A percentile compares a stretch with the other conserved stretches of the same genome.
Conservation (phyloP, 2,113 vertebrate genomes). For the Miniopterus natalensis region DNA sequence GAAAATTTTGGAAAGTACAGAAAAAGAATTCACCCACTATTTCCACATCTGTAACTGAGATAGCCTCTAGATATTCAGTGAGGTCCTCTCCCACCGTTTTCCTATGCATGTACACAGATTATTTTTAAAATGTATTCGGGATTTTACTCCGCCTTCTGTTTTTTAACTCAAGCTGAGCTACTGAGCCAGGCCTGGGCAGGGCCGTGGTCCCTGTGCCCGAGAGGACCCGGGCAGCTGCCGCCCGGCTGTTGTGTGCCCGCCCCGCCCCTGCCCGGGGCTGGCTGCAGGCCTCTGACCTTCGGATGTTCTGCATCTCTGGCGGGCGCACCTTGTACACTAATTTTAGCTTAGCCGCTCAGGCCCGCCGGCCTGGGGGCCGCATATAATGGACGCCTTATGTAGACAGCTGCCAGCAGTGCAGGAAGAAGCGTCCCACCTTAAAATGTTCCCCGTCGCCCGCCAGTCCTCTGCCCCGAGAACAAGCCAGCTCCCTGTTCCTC, state of each 20-base stretch:
- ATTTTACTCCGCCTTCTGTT: conserved; percentile 2
- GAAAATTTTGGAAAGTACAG: background rate
- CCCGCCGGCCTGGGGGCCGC: conserved; percentile 67
- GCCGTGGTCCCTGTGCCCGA: background rate
- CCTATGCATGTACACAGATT: background rate
- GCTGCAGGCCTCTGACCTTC: conserved; percentile 55
- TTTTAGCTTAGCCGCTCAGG: conserved; percentile 84
- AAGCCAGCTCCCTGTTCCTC: conserved; percentile 86
- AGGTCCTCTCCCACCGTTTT: background rate
- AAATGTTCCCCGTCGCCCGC: conserved; percentile 68
- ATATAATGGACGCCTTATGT: conserved; percentile 86
- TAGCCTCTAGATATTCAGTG: background rate
- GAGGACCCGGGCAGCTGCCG: background rate
- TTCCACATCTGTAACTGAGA: background rate
- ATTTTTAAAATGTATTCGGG: background rate
- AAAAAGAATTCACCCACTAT: background rate
- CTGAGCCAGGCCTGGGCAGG: background rate
- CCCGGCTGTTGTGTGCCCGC: background rate
- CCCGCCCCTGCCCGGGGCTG: background rate
- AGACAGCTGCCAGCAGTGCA: conserved; percentile 66
- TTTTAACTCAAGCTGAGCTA: background rate
- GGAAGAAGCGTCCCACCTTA: conserved; percentile 75
- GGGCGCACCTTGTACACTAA: conserved; percentile 71
- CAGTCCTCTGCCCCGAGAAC: conserved; percentile 85
- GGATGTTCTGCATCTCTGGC: conserved; percentile 63